Evolutionary conservation across 2,797 vertebrate genomes (phyloP).

Genomic region (Taeniopygia guttata): DNA sequence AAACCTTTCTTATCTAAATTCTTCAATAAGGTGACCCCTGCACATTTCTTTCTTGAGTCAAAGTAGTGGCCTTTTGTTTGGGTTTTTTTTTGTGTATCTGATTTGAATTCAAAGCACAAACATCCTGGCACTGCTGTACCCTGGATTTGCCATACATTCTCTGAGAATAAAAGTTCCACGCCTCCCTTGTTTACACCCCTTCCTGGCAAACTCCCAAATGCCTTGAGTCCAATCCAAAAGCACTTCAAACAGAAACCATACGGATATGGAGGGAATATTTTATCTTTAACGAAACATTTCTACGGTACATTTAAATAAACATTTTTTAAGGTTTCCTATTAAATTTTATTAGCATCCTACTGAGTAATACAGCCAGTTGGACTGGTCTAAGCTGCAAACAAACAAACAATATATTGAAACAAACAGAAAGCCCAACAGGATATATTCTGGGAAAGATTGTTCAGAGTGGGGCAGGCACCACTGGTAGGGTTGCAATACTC

Average conservation of each 20-base stretch:
- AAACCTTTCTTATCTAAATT: neutral
- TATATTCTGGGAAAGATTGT: neutral
- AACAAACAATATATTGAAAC: slow-evolving; percentile 14
- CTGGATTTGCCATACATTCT: neutral
- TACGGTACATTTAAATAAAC: slow-evolving; percentile 31
- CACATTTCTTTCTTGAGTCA: neutral
- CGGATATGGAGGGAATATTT: neutral
- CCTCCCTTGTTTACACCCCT: slow-evolving; percentile 39
- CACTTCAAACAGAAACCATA: slow-evolving; percentile 60
- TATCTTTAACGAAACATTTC: slow-evolving; percentile 30
- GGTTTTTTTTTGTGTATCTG: neutral
- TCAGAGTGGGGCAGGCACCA: neutral
- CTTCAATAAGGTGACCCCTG: neutral
- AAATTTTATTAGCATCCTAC: slow-evolving; percentile 41
- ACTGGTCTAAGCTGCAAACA: neutral
- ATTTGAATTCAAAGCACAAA: slow-evolving; percentile 41
- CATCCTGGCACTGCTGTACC: neutral
- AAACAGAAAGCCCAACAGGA: neutral
- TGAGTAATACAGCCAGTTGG: slow-evolving; percentile 3
- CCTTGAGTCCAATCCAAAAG: slow-evolving; percentile 61
- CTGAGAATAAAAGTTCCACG: slow-evolving; percentile 9
- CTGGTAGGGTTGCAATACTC: neutral
- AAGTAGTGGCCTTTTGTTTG: neutral
- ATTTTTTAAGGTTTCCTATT: slow-evolving; percentile 43
- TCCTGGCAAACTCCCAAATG: slow-evolving; percentile 53